These are phyloP conservation scores for Diarsia rubi DNA, from an alignment of 2,888 invertebrate species.

Conservation along the genomic window DNA sequence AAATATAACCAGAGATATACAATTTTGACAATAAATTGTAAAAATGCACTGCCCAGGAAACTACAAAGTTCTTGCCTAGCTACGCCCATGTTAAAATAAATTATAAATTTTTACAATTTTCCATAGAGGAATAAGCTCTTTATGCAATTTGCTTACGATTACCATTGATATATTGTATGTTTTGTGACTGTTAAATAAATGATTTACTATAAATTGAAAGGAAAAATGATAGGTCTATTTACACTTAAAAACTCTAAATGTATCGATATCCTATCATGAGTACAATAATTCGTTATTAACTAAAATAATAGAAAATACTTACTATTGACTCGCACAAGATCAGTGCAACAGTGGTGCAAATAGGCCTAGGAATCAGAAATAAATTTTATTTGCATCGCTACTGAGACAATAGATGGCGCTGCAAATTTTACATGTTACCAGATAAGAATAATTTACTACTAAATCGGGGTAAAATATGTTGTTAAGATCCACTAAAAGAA, in stretches of 20 bases:
- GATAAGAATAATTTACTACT: constrained; percentile 25
- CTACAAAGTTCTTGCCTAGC: neutral
- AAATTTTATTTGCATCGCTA: neutral
- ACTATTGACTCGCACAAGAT: constrained; percentile 4
- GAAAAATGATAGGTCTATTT: neutral
- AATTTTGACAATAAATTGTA: constrained; percentile 50
- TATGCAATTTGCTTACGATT: neutral
- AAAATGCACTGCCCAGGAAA: constrained; percentile 43
- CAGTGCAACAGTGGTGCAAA: constrained; percentile 4
- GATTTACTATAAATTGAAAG: neutral
- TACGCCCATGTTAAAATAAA: constrained; percentile 18
- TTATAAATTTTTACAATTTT: constrained; percentile 7
- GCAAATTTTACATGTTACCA: constrained; percentile 34
- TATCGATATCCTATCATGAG: neutral
- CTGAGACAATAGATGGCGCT: constrained; percentile 17
- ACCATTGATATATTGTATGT: neutral
- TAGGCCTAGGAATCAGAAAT: constrained; percentile 13
- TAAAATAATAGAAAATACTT: neutral
- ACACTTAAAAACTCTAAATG: neutral
- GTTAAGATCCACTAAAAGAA: constrained; percentile 15
- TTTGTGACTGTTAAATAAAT: neutral
- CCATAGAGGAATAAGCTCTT: neutral
- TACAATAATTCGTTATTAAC: neutral
- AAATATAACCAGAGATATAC: constrained; percentile 4
- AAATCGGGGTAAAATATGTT: constrained; percentile 47